Evolutionary conservation across 2,888 invertebrate genomes (phyloP), one percentile per base, ranked within the genome.

Genomic region (Xylocampa areola): DNA sequence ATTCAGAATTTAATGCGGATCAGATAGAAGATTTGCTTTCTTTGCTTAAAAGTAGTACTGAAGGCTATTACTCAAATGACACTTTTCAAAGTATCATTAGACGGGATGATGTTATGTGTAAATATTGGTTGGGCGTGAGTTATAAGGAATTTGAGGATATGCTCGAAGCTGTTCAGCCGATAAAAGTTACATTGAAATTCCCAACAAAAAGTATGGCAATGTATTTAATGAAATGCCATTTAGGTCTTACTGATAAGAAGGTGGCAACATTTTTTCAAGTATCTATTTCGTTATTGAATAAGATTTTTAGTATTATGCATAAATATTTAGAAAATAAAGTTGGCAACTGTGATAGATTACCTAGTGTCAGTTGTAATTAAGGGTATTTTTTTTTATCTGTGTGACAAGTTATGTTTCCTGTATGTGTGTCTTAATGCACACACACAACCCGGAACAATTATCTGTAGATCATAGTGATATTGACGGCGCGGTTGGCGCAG

Each of bases 141-240:
- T 57, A 21, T n/a, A 1, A 8, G 1, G 37, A 27, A 1, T 58
- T n/a, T 3, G 35, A 25, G 3, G 21, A 25, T 8, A 57, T 57
- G 36, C 1, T 39, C 0, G 30, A 48, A 27, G 37, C 58, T 21
- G 1, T 57, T 0, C 0, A 11, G 16, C 14, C n/a, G 0, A n/a
- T 37, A 0, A 27, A 0, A 0, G 48, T 27, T 5, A 7, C 6
- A 6, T 0, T 32, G 0, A 16, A 14, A 23, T 1, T 11, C 0
- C 0, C 5, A 0, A 37, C 19, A 21, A 57, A 58, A 21, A 14
- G 14, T 5, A 30, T 58, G 19, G 4, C 48, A 0, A 57, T 57
- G 19, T 57, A 57, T n/a, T 21, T 57, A 6, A 58, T 57, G 37
- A 48, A 37, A 37, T 48, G 37, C 3, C 37, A 58, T 1, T 58